Conservation (phyloP, 2,888 invertebrate genomes). For the Hyposoter dolosus region DNA sequence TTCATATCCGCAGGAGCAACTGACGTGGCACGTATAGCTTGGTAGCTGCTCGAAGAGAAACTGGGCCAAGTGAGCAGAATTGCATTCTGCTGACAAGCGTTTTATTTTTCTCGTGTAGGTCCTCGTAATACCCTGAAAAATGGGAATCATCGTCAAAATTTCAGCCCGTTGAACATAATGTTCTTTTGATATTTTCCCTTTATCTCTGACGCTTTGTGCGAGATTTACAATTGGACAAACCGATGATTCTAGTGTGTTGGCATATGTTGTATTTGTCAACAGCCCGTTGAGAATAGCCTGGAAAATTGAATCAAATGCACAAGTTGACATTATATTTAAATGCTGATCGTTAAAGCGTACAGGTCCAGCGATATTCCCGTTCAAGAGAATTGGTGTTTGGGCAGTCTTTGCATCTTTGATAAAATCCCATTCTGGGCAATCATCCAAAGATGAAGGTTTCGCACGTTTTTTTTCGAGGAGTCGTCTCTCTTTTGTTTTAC, state of each 20-base stretch:
- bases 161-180: not conserved
- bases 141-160: not conserved
- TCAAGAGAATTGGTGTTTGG: not conserved
- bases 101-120: constrained; percentile 5
- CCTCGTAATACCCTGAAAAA: not conserved
- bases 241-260: not conserved
- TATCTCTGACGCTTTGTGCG: not conserved
- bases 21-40: not conserved
- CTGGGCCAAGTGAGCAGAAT: constrained; percentile 23
- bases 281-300: not conserved
- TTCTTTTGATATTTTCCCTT: constrained; percentile 9
- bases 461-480: constrained; percentile 14
- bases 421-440: constrained; percentile 25
- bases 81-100: constrained; percentile 16
- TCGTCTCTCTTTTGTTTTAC: too few species aligned
- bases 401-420: constrained; percentile 32
- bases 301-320: not conserved
- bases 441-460: constrained; percentile 40
- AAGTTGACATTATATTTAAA: not conserved
- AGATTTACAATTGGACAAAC: not conserved
- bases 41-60: constrained; percentile 1
- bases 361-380: not conserved
- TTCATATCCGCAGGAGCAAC: constrained; percentile 27
- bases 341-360: not conserved
- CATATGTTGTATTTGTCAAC: not conserved